A percentile compares a stretch with the other conserved stretches of the same genome.
Conservation (phyloP, 1,140 invertebrate species). For the Aporrectodea caliginosa region DNA sequence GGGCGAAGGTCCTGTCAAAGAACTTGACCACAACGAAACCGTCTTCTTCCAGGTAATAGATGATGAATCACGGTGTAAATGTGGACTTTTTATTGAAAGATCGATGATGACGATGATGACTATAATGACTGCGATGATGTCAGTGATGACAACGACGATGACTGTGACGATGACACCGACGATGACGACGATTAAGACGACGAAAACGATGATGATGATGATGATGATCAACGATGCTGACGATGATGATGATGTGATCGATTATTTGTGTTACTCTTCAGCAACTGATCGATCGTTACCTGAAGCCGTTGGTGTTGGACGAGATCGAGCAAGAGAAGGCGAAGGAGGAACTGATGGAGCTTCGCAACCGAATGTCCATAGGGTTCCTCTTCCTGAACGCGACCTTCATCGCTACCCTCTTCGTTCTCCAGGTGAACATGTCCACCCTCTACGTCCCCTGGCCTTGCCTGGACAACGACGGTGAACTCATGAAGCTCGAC, state of each 20-base stretch:
- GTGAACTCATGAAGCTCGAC: constrained; percentile 37
- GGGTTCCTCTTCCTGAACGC: constrained; percentile 6
- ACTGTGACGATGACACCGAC: too few species aligned
- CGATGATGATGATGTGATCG: too few species aligned
- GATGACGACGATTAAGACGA: too few species aligned
- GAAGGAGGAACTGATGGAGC: constrained; percentile 40
- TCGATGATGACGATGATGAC: too few species aligned
- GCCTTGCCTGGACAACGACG: constrained; percentile 12
- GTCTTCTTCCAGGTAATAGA: constrained; percentile 9
- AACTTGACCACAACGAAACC: constrained; percentile 27
- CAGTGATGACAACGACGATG: too few species aligned
- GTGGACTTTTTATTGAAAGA: constrained; percentile 29
- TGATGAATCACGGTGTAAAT: background rate
- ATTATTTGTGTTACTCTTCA: background rate
- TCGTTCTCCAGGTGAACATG: background rate
- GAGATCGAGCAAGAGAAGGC: constrained; percentile 38
- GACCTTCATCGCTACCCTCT: background rate
- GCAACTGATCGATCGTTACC: constrained; percentile 37
- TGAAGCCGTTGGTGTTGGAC: constrained; percentile 44
- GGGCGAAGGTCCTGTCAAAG: constrained; percentile 33
- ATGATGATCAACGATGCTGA: too few species aligned
- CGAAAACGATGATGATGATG: too few species aligned
- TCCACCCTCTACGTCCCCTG: background rate
- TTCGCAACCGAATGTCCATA: constrained; percentile 37
- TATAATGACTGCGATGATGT: too few species aligned